These are phyloP conservation scores for Alosa sapidissima DNA, from an alignment of 2,797 vertebrate species.

Conservation along the genomic window DNA sequence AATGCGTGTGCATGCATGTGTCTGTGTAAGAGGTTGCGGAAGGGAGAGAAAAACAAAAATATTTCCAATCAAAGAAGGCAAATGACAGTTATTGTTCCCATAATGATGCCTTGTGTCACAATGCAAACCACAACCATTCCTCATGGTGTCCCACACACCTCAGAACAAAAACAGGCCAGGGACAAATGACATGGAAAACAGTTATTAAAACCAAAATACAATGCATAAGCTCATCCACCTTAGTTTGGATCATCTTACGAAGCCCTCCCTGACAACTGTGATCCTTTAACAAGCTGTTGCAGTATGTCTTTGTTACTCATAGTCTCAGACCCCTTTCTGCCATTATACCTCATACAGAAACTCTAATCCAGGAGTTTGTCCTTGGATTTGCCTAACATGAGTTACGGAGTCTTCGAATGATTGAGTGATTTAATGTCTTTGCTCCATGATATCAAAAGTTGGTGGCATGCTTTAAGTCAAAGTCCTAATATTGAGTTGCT, in stretches of 20 bases:
- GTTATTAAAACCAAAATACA: conserved; percentile 16
- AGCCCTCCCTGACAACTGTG: background rate
- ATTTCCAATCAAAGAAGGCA: background rate
- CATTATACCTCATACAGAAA: background rate
- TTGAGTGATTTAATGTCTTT: background rate
- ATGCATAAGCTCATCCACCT: background rate
- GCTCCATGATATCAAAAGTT: background rate
- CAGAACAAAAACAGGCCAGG: conserved; percentile 1
- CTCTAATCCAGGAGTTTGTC: background rate
- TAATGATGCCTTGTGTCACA: conserved; percentile 20
- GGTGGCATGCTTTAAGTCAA: too few species aligned
- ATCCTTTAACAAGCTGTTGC: conserved; percentile 1
- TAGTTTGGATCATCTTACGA: background rate
- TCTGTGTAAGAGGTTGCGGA: background rate
- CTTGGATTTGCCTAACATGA: background rate
- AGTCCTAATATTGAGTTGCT: too few species aligned
- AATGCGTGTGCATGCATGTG: background rate
- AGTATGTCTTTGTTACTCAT: background rate
- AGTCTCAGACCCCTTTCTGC: background rate
- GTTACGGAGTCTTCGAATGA: background rate
- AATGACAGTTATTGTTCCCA: background rate
- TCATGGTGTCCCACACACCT: background rate
- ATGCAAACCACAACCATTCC: background rate
- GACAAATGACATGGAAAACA: background rate
- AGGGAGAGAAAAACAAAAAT: background rate